A percentile compares a stretch with the other conserved stretches of the same genome.
These are phyloP conservation scores for Parapristionchus giblindavisi DNA, from an alignment of 2,888 invertebrate species.

Conservation along the genomic window DNA sequence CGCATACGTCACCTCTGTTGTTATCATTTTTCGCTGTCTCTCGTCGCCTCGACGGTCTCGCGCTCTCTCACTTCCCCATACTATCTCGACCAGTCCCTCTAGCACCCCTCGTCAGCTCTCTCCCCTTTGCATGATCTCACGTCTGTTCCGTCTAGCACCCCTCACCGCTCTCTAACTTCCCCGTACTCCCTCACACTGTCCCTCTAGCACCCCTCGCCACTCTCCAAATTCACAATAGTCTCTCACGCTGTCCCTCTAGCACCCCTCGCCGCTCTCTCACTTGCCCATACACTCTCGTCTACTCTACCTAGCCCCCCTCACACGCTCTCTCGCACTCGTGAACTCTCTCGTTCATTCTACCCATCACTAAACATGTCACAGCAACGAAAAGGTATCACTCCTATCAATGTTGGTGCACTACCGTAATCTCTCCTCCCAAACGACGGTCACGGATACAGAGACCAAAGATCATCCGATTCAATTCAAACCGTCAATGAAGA, in stretches of 20 bases:
- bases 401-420: too few relatives aligned
- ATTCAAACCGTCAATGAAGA: too few relatives aligned
- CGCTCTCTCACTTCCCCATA: neutral
- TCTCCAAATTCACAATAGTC: neutral
- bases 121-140: neutral
- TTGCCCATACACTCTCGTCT: neutral
- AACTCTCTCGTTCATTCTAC: neutral
- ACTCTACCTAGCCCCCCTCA: neutral
- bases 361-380: neutral
- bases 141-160: slow-evolving; percentile 9
- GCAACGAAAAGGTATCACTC: too few relatives aligned
- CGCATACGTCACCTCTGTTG: neutral
- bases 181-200: neutral
- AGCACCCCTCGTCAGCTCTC: slow-evolving; percentile 21
- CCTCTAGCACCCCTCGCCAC: neutral
- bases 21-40: neutral
- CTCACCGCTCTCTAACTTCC: slow-evolving; percentile 17
- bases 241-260: neutral
- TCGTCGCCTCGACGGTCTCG: neutral
- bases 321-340: neutral
- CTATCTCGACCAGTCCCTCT: neutral
- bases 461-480: too few relatives aligned
- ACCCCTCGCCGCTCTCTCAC: neutral
- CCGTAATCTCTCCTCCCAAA: neutral
- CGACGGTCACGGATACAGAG: neutral